A percentile compares a stretch with the other conserved stretches of the same genome.
phyloP scores from a whole-genome alignment of 1,140 invertebrate species.

The Limonius californicus region DNA sequence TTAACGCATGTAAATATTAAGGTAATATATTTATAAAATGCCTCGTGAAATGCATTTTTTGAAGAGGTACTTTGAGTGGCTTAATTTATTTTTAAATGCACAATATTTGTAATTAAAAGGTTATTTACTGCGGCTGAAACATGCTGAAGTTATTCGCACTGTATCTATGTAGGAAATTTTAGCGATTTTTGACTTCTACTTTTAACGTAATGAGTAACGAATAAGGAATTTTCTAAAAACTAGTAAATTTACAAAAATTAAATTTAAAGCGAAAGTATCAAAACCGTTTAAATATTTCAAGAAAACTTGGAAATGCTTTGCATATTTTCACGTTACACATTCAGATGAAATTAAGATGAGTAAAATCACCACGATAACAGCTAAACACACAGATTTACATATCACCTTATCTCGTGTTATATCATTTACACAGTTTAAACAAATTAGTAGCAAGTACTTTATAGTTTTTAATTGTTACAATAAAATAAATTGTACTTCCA shows the following conservation, averaged over 20 bases:
- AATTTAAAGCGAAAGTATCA: too few species aligned
- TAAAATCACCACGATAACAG: constrained; percentile 8
- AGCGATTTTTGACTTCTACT: neutral
- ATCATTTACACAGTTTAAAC: neutral
- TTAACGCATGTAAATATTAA: too few species aligned
- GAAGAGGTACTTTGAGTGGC: neutral
- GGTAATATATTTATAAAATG: too few species aligned
- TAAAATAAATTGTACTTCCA: too few species aligned
- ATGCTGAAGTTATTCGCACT: neutral
- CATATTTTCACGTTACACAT: neutral
- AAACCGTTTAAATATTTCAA: neutral
- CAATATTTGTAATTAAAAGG: neutral
- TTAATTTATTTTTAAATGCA: neutral
- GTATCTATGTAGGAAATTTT: neutral
- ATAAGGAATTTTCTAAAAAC: neutral
- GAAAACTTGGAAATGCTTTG: neutral
- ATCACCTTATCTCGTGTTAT: constrained; percentile 11
- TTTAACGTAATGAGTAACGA: constrained; percentile 11
- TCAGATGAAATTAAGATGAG: neutral
- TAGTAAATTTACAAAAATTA: neutral
- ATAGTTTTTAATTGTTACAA: neutral
- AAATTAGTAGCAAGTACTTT: neutral
- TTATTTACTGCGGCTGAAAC: neutral
- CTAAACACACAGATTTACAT: constrained; percentile 4
- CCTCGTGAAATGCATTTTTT: neutral